Evolutionary conservation across 1,140 invertebrate genomes (phyloP), one percentile per base, ranked within the genome.

Genomic region (Melitaea cinxia): DNA sequence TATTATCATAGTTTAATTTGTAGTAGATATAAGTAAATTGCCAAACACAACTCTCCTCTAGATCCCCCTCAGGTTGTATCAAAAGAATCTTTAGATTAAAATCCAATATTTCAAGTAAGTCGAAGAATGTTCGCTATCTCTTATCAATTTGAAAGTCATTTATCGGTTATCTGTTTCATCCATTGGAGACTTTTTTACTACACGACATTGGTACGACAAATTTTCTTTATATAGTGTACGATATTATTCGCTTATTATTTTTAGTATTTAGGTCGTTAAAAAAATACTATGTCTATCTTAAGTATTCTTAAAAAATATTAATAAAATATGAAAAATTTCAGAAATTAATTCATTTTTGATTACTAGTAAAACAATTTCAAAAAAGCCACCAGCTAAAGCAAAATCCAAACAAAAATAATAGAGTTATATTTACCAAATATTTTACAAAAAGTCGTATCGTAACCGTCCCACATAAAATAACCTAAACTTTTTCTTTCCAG

Each of bases 131-230:
- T 17, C 24, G 28, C 52, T 47, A 47, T 58, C 24, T 58, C 55
- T 58, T 58, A 58, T 58, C 55, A 30, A 58, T 39, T 58, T 47
- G 47, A 60, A 60, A 60, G 47, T 60, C 58, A 60, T 60, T 60
- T 60, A 52, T 60, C 47, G 28, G 49, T 52, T 50, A 60, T 50
- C 28, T 52, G 45, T 60, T 60, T 60, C 58, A 45, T n/a, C 49
- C n/a, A 14, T 15, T n/a, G n/a, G 47, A 17, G 15, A 1, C 10
- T 21, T 58, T 45, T 42, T 28, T 52, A 26, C 49, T 19, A 4
- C 17, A 52, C 49, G 49, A 52, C 24, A 50, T 14, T 12, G 2
- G 21, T 4, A 21, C 35, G 35, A 39, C 6, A 12, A 33, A 33
- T 12, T n/a, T n/a, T n/a, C n/a, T n/a, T n/a, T n/a, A n/a, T n/a